A percentile compares a stretch with the other conserved stretches of the same genome.
These are phyloP conservation scores for Lichenostomus cassidix DNA, from an alignment of 2,113 vertebrate genomes.

Conservation along the genomic window DNA sequence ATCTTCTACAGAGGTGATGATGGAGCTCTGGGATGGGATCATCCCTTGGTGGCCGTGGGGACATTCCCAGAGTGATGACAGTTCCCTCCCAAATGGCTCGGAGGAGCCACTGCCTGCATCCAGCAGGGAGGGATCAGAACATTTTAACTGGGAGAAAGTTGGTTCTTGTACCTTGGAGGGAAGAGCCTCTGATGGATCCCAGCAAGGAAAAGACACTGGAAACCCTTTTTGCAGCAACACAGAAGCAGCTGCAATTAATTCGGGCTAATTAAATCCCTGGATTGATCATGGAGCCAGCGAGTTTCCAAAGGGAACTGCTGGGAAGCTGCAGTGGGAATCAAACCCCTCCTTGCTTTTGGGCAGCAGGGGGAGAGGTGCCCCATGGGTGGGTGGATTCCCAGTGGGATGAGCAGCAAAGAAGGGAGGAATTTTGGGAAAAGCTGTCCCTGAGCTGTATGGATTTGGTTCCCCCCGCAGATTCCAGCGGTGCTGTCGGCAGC, in stretches of 20 bases:
- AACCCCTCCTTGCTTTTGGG: not conserved
- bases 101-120: not conserved
- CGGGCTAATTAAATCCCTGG: not conserved
- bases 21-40: fast-evolving
- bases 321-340: not conserved
- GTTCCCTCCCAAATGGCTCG: not conserved
- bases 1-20: conserved; percentile 90
- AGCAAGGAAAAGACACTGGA: not conserved
- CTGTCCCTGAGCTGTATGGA: not conserved
- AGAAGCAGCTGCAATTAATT: not conserved
- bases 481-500: conserved; percentile 84
- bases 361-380: not conserved
- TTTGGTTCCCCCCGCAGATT: conserved; percentile 70
- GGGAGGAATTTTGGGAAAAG: not conserved
- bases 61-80: not conserved
- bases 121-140: not conserved
- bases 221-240: not conserved
- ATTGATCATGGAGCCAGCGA: fast-evolving
- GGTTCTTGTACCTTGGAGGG: not conserved
- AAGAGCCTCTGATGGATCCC: fast-evolving
- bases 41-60: fast-evolving
- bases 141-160: fast-evolving
- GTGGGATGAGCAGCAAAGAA: fast-evolving
- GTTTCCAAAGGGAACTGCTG: fast-evolving
- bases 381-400: fast-evolving